Base-by-base conservation (phyloP, 2,888 invertebrate genomes). In the Choreutis nemorana region DNA sequence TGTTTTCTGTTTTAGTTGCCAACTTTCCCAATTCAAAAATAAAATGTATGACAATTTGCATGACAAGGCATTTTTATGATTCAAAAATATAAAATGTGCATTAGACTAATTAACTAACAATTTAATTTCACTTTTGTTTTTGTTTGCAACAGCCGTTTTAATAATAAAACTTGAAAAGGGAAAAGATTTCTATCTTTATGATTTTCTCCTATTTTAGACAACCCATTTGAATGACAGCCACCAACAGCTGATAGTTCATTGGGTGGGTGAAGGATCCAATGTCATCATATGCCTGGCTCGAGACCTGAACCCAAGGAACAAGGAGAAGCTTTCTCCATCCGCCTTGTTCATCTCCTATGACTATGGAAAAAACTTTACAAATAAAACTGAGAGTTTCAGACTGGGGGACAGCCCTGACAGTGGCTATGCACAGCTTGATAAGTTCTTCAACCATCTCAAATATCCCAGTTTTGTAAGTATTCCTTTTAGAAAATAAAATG, bases 241-340 rank as follows among this genome's bases (percentile, higher is more conserved):
- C 57, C 90, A 91, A 50, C 91, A 93, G 57, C 67, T 95, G 48
- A 89, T 94, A 84, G 92, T 95, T 6, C 92, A 94, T 63, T 95
- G 95, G 94, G 90, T 93, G 7, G 94, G 94, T 14, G 89, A 91
- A 61, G 87, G 88, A 11, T 91, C 91, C 35, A 86, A 91, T 65
- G 90, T 93, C 14, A 90, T 95, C 46, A 87, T 95, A 40, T 94
- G 94, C 49, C 71, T 94, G 37, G 91, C 93, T 2, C 81, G 88
- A 44, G 90, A 92, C 58, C 86, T 87, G 8, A 75, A 79, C 30
- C 82, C 83, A 6, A 53, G 72, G 26, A 66, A 67, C 36, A 65
- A 73, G 31, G 73, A 66, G 14, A 56, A 65, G 1, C 82, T 87
- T 4, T 87, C 89, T 29, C 86, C 90, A 13, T 91, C 92, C 26